Base-by-base conservation (phyloP, 2,888 invertebrate genomes). In the Busseola fusca region DNA sequence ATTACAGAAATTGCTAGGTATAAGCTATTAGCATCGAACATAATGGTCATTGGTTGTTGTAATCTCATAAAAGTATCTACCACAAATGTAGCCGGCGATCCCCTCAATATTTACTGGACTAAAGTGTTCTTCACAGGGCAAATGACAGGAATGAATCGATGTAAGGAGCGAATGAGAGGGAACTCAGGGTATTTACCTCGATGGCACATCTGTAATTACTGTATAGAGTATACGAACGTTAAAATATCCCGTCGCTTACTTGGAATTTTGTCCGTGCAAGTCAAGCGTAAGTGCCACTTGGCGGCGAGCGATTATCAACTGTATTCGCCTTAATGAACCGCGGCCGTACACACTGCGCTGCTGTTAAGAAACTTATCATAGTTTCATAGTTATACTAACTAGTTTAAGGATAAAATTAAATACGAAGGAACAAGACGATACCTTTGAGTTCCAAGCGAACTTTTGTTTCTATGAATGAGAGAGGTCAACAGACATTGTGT, bases 191-290 rank as follows among this genome's bases (percentile, higher is more conserved):
- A 93, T 94, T 94, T 94, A 93, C 92, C 93, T 91, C 92, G 88
- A 91, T 90, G 88, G 90, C 91, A 91, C 92, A 92, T 93, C 93
- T 90, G 93, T 95, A 95, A 95, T 94, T 94, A 95, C 92, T 92
- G 90, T 90, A 89, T 88, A 89, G 89, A 89, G 89, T 91, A 91
- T 90, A 92, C 90, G 88, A 89, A 87, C 87, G 89, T 92, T 93
- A 91, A 94, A 93, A 92, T 93, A 93, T 91, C 90, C 91, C 89
- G 88, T 86, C 91, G 89, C 89, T 91, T 91, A 91, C 91, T 90
- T 84, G 89, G 88, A 89, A 90, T 90, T 89, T 88, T 87, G 88
- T 90, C 84, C 86, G 76, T 74, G 83, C 76, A 72, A 83, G 79
- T 87, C 76, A 57, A 81, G 70, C 91, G 81, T 90, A 92, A 91